phyloP scores from a whole-genome alignment of 2,888 invertebrate species.

The Molanna angustata region DNA sequence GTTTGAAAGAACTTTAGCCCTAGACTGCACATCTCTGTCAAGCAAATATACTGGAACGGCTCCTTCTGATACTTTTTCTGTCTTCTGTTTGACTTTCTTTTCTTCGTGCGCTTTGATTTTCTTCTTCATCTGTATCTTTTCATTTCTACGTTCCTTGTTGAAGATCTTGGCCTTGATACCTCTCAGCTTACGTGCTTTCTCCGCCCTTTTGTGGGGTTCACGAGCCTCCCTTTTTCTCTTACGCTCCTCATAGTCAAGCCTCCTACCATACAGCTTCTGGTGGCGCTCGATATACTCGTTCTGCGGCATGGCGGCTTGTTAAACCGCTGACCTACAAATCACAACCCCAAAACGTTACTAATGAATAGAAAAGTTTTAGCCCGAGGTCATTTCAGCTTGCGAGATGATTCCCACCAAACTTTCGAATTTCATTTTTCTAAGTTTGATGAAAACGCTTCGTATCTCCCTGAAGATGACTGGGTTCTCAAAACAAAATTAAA shows the following conservation, averaged over 20 bases:
- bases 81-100: constrained; percentile 82
- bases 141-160: constrained; percentile 94
- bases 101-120: constrained; percentile 97
- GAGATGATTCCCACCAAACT: constrained; percentile 5
- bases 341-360: constrained; percentile 1
- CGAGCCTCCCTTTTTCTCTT: constrained; percentile 95
- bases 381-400: constrained; percentile 26
- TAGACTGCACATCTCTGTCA: constrained; percentile 91
- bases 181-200: constrained; percentile 86
- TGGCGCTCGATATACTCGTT: constrained; percentile 99
- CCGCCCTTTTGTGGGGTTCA: constrained; percentile 86
- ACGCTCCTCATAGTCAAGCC: constrained; percentile 96
- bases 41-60: constrained; percentile 95
- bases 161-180: constrained; percentile 97
- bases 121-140: constrained; percentile 99
- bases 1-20: constrained; percentile 95
- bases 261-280: constrained; percentile 91
- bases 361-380: constrained; percentile 4
- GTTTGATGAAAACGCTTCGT: constrained; percentile 8
- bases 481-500: background rate
- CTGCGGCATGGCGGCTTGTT: constrained; percentile 83
- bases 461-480: constrained; percentile 12
- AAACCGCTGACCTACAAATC: constrained; percentile 13
- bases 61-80: constrained; percentile 82
- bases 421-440: constrained; percentile 4